Evolutionary conservation across 2,888 invertebrate genomes (phyloP).

Genomic region (Eilema griseolum): DNA sequence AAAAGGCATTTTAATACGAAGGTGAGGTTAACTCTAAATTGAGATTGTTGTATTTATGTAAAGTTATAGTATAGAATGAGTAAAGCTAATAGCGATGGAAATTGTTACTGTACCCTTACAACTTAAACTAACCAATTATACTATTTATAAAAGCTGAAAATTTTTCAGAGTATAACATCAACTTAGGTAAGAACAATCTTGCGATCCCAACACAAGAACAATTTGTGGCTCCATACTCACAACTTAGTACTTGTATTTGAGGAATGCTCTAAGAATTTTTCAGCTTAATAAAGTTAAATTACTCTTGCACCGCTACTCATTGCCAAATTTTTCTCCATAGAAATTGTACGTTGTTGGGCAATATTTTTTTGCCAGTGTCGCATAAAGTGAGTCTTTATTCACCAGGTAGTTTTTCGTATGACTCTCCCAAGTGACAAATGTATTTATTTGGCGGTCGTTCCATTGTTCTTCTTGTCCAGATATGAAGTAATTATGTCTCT

Average conservation of each 20-base stretch:
- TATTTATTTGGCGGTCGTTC: background rate
- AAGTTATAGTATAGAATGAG: too few relatives aligned
- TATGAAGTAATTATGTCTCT: background rate
- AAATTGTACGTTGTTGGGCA: constrained; percentile 7
- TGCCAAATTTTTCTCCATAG: background rate
- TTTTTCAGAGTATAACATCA: too few relatives aligned
- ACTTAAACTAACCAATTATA: too few relatives aligned
- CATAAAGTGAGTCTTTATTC: background rate
- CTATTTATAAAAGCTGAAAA: background rate
- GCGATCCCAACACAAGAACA: background rate
- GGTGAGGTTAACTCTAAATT: too few relatives aligned
- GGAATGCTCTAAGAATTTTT: too few relatives aligned
- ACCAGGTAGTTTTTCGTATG: background rate
- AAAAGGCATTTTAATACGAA: too few relatives aligned
- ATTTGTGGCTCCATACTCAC: too few relatives aligned
- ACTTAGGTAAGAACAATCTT: too few relatives aligned
- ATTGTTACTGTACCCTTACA: background rate
- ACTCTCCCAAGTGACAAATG: background rate
- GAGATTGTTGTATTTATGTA: too few relatives aligned
- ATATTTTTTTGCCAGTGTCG: background rate
- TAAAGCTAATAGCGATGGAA: too few relatives aligned
- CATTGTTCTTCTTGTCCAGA: background rate
- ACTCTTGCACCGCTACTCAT: background rate
- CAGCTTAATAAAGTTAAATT: too few relatives aligned
- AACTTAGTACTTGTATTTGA: too few relatives aligned